A percentile compares a stretch with the other conserved stretches of the same genome.
phyloP scores from a whole-genome alignment of 2,113 vertebrate genomes.

The Tonatia bakeri region DNA sequence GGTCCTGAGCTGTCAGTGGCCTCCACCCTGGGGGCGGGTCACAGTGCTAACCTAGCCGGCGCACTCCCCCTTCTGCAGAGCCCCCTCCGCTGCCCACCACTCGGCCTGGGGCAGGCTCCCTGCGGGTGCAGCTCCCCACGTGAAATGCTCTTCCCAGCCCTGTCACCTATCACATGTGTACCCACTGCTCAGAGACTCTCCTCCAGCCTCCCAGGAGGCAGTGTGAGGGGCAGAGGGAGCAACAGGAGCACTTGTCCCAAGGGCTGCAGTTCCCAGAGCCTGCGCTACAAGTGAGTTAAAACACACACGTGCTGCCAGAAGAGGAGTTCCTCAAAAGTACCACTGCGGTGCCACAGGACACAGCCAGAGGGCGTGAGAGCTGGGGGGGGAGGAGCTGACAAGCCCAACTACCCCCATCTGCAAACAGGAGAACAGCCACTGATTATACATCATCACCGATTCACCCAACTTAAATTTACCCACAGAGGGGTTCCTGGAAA shows the following conservation, averaged over 20 bases:
- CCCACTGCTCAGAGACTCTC: neutral
- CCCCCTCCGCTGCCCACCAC: neutral
- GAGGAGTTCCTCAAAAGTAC: slow-evolving; percentile 15
- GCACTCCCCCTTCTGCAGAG: neutral
- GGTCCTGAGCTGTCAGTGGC: neutral
- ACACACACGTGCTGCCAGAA: neutral
- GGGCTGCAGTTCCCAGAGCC: neutral
- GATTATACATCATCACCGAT: neutral
- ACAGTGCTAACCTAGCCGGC: neutral
- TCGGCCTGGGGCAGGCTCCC: neutral
- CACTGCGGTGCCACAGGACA: neutral
- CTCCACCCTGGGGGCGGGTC: neutral
- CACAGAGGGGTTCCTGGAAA: neutral
- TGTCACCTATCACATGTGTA: neutral
- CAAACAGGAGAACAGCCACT: neutral
- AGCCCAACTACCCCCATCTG: neutral
- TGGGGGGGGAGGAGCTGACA: neutral
- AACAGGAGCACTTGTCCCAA: neutral
- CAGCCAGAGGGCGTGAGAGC: neutral
- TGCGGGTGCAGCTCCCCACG: neutral
- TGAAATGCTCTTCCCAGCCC: neutral
- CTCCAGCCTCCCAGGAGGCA: neutral
- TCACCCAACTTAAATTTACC: neutral
- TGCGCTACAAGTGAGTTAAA: neutral
- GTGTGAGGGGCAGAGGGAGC: neutral